Evolutionary conservation across 1,140 invertebrate genomes (phyloP).

Genomic region (Subanguina moxae): DNA sequence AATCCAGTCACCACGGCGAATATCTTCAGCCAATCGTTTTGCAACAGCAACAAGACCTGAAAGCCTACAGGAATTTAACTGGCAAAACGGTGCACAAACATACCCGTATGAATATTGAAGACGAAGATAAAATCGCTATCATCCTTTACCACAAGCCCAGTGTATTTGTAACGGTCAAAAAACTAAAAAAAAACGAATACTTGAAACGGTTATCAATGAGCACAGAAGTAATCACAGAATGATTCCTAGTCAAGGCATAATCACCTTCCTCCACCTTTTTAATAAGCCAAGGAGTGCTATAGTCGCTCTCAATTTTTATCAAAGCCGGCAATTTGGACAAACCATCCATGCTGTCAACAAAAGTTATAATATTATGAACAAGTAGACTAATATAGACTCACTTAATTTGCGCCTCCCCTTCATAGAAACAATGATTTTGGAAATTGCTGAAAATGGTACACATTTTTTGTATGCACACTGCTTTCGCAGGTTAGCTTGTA

Average conservation of each 20-base stretch:
- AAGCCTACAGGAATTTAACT: no score
- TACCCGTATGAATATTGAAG: no score
- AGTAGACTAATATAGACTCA: slow-evolving; percentile 2
- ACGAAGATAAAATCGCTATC: no score
- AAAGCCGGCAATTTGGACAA: background rate
- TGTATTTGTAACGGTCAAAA: no score
- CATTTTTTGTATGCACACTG: no score
- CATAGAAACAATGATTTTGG: slow-evolving; percentile 5
- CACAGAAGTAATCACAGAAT: background rate
- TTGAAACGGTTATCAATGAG: background rate
- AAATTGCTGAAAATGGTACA: slow-evolving; percentile 1
- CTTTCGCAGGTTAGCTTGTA: no score
- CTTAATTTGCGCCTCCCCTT: slow-evolving; percentile 2
- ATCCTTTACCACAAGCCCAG: no score
- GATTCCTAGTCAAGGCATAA: background rate
- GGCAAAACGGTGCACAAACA: no score
- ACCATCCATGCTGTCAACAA: background rate
- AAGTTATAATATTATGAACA: background rate
- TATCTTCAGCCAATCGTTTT: no score
- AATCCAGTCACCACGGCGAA: no score
- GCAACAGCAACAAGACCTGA: no score
- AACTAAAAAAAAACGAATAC: no score
- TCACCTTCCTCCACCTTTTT: background rate
- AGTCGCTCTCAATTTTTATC: slow-evolving; percentile 10
- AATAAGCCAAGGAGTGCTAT: slow-evolving; percentile 17